Base-by-base conservation (phyloP, 2,888 invertebrate species). In the Pomacea canaliculata region DNA sequence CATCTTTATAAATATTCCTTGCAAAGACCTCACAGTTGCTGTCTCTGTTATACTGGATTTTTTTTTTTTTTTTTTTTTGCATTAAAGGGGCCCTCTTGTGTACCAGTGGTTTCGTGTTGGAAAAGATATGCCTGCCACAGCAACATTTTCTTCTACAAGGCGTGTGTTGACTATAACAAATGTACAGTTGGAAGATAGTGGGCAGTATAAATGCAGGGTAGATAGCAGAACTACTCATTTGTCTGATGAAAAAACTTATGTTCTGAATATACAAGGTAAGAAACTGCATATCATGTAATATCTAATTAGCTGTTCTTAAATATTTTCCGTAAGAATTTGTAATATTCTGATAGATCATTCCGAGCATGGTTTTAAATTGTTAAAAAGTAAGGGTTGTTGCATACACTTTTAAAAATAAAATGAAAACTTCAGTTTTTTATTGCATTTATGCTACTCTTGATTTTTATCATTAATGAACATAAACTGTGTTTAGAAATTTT, bases 161-260 rank as follows among this genome's bases (percentile, higher is more conserved):
- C 93, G 98, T 77, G 95, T 98, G 16, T 92, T 99, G 66, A 94
- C 94, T 27, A 95, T 99, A 83, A 95, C 95, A 13, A 94, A 94
- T 87, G 96, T 97, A 0, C 94, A 94, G 77, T 95, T 97, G 8
- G 96, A 96, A 90, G 98, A 99, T 92, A 95, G 96, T 90, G 98
- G 98, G 9, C 95, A 95, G 90, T 99, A 98, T 88, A 92, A 94
- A 19, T 99, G 98, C 90, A 93, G 95, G 78, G 97, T 96, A 2
- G 62, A 73, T 19, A 82, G 82, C 23, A 37, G 70, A 10, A 76
- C 37, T 12, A 82, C 79, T 49, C 74, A 74, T 23, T 66, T 70
- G 10, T 73, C 65, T 13, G 83, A 82, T 74, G 71, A 69, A 7
- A 82, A 83, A 70, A 70, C 48, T 13, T 83, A 81, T 74, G 77